Conservation (phyloP, 2,888 invertebrate species). For the Crossocerus cetratus region DNA sequence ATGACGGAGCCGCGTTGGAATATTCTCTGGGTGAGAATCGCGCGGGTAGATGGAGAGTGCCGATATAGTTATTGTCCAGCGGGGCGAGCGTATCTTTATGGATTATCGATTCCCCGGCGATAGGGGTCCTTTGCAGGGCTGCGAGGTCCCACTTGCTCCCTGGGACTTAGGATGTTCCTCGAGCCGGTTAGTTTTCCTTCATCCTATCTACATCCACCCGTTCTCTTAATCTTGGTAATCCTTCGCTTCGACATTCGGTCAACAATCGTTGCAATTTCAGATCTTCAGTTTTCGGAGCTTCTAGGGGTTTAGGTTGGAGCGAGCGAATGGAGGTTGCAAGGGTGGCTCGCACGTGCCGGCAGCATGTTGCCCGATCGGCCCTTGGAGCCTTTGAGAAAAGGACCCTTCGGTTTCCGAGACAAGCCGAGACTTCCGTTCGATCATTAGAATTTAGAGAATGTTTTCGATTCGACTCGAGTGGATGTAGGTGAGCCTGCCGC, state of each 20-base stretch:
- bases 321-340: constrained; percentile 23
- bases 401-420: constrained; percentile 58
- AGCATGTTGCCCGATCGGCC: constrained; percentile 62
- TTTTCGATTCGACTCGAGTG: no score
- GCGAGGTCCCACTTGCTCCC: constrained; percentile 13
- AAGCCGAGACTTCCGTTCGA: no score
- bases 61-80: constrained; percentile 58
- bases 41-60: constrained; percentile 33
- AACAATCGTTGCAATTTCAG: neutral
- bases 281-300: neutral
- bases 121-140: constrained; percentile 45
- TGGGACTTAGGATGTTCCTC: constrained; percentile 18
- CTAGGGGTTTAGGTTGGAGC: neutral
- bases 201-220: neutral
- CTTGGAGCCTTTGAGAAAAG: constrained; percentile 32
- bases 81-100: constrained; percentile 40
- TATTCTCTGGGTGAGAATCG: constrained; percentile 15
- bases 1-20: neutral
- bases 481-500: no score
- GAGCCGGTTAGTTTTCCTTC: constrained; percentile 34
- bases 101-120: constrained; percentile 58
- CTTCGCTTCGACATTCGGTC: neutral
- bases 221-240: neutral
- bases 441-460: no score
- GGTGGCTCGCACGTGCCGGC: constrained; percentile 65